Conservation (phyloP, 2,113 vertebrate species). For the Promerops cafer region DNA sequence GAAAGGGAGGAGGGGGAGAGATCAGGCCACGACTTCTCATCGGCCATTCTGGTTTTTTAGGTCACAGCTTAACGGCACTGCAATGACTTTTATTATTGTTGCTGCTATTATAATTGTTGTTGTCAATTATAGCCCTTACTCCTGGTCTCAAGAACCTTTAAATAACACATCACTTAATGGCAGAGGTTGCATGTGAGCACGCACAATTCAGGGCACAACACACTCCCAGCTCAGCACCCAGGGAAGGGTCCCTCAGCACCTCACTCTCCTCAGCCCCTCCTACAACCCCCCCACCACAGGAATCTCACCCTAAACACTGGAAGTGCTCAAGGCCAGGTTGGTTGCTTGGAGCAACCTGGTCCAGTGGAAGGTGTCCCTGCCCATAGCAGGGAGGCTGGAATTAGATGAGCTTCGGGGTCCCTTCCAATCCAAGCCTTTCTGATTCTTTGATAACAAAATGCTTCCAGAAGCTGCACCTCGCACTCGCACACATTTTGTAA, state of each 20-base stretch:
- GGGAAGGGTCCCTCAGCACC: background rate
- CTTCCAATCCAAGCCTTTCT: background rate
- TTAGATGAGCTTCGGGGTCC: background rate
- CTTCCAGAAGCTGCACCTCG: background rate
- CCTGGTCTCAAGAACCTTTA: background rate
- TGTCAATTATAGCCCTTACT: background rate
- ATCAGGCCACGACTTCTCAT: background rate
- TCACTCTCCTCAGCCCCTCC: background rate
- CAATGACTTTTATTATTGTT: background rate
- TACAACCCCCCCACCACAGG: background rate
- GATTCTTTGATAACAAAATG: background rate
- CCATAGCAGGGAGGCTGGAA: background rate
- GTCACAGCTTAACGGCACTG: background rate
- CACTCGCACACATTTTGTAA: background rate
- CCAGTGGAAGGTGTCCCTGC: background rate
- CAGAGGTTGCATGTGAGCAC: background rate
- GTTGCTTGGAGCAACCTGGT: background rate
- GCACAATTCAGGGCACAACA: background rate
- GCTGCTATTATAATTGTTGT: background rate
- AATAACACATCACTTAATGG: background rate
- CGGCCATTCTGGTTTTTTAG: background rate
- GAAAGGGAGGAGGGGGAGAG: background rate
- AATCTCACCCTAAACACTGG: background rate
- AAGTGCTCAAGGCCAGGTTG: background rate
- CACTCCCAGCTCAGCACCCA: fast-evolving